Base-by-base conservation (phyloP, 2,113 vertebrate species). In the Gasterosteus nipponicus region DNA sequence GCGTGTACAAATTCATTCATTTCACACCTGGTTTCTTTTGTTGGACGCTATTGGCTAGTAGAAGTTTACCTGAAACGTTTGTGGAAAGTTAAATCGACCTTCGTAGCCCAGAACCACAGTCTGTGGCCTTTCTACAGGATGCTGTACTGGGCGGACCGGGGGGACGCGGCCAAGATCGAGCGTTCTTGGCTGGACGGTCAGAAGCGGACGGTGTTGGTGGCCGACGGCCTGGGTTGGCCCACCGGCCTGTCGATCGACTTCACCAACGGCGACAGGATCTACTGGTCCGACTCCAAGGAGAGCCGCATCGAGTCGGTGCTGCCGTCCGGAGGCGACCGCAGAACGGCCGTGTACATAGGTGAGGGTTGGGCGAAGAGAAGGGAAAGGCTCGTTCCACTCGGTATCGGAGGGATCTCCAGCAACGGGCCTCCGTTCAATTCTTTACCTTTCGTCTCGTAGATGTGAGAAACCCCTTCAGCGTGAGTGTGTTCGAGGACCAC, bases 281-380 rank as follows among this genome's bases (percentile, higher is more conserved):
- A 98, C 85, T 98, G 97, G 97, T 96, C 96, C 33, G 97, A 98
- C 83, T 94, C 95, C 59, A 98, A 98, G 78, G 97, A 98, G 86
- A 95, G 95, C 64, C 91, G 86, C 60, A 96, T 98, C 29, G 96
- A 97, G 93, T 97, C 96, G 14, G 93, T 98, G 69, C 94, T 93
- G 78, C 93, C 94, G 11, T 96, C 96, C 75, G 97, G 97, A 31
- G 94, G 94, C 11, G 95, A 95, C 49, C 95, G 97, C 46, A 92
- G 88, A 68, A 75, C 86, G 19, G 89, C 96, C 19, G 70, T 95
- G 60, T 90, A 62, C 22, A 95, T 95, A 89, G 96, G 97, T 98
- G 85, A 93, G 73, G 16, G 31, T 12, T 1, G 56, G n/a, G 8
- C 29, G 33, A 35, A 35, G 18, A 57, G 8, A 29, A 38, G 29